Conservation (phyloP, 2,113 vertebrate species). For the Petromus typicus region DNA sequence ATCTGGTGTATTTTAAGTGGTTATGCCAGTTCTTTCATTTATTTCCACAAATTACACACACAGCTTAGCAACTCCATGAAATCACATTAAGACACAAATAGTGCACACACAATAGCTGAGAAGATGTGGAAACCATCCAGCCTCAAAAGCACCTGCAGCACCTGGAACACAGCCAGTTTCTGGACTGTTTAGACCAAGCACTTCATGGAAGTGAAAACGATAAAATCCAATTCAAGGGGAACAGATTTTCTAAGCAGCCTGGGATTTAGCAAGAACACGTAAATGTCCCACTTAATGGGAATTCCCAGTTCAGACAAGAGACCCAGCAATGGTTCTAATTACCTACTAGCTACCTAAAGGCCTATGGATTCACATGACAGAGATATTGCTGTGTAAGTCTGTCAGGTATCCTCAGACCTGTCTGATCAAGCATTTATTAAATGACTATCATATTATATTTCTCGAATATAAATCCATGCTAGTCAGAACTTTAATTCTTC, state of each 20-base stretch:
- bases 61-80: slow-evolving; percentile 46
- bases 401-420: background rate
- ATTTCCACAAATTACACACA: slow-evolving; percentile 55
- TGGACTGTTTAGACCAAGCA: background rate
- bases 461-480: background rate
- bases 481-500: background rate
- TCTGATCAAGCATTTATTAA: background rate
- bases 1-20: slow-evolving; percentile 45
- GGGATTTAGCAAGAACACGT: background rate
- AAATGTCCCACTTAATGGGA: slow-evolving; percentile 41
- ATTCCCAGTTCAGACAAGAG: slow-evolving; percentile 21
- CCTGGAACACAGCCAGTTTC: background rate
- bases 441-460: background rate
- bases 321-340: background rate
- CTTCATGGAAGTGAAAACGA: background rate
- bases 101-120: slow-evolving; percentile 13
- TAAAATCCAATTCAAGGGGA: slow-evolving; percentile 20
- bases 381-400: background rate
- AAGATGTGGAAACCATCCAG: background rate
- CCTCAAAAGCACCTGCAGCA: background rate
- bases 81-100: background rate
- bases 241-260: slow-evolving; percentile 25
- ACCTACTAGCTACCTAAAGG: background rate
- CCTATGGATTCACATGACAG: background rate
- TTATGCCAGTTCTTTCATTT: slow-evolving; percentile 36